Conservation (phyloP, 1,140 invertebrate genomes). For the Phymorhynchus buccinoides region DNA sequence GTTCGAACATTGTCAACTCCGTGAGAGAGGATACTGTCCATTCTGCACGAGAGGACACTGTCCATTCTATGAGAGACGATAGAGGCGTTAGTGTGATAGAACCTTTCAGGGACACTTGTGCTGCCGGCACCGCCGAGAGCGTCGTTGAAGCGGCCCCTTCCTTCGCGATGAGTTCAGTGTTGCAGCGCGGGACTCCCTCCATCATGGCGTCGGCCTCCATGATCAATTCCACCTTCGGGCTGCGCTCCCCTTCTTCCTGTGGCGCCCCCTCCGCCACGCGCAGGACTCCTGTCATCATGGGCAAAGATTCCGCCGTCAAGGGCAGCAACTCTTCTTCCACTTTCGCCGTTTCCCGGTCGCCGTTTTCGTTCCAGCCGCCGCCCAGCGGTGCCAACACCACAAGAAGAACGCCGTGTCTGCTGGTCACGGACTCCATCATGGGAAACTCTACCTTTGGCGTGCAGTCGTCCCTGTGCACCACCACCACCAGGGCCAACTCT, state of each 20-base stretch:
- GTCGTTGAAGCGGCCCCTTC: background rate
- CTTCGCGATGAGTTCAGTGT: background rate
- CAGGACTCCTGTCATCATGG: background rate
- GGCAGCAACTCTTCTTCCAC: background rate
- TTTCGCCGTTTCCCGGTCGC: background rate
- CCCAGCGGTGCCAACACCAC: background rate
- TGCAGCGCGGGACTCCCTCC: background rate
- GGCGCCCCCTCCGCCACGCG: background rate
- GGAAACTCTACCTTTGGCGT: background rate
- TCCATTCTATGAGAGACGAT: too few species aligned
- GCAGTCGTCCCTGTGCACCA: background rate
- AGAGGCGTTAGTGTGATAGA: background rate
- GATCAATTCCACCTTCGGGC: background rate
- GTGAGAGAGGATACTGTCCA: too few species aligned
- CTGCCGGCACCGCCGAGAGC: background rate
- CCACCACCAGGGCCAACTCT: background rate
- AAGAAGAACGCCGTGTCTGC: background rate
- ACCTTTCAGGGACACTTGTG: background rate
- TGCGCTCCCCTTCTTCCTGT: background rate
- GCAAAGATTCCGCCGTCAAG: background rate
- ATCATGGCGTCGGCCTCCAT: background rate
- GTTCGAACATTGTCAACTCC: background rate
- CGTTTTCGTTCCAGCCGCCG: background rate
- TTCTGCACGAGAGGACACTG: too few species aligned
- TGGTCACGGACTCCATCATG: background rate